Evolutionary conservation across 2,113 vertebrate species (phyloP).

Genomic region (Bettongia penicillata): DNA sequence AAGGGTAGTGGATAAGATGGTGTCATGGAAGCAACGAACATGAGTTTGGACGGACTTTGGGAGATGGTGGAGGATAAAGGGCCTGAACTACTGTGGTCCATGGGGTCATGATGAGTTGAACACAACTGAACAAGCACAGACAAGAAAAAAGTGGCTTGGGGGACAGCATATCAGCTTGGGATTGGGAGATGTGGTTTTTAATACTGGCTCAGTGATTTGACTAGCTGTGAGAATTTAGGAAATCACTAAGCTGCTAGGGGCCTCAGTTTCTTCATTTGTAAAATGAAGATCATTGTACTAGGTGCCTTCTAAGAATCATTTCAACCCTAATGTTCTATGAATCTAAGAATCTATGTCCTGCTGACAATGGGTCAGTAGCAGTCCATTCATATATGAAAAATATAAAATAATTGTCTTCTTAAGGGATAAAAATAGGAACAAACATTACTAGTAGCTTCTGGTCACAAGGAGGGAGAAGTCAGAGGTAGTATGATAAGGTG

Average conservation of each 20-base stretch:
- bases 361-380: background rate
- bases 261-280: background rate
- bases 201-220: background rate
- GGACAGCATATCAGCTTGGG: too few relatives aligned
- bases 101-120: background rate
- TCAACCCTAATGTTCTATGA: background rate
- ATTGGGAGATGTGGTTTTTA: too few relatives aligned
- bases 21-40: background rate
- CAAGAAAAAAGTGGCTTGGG: background rate
- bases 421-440: background rate
- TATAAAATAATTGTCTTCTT: slow-evolving; percentile 26
- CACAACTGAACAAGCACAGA: background rate
- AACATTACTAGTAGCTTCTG: slow-evolving; percentile 1
- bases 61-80: background rate
- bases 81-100: background rate
- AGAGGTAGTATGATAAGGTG: background rate
- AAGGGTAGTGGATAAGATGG: background rate
- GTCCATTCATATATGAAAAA: slow-evolving; percentile 8
- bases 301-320: background rate
- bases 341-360: background rate
- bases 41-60: background rate
- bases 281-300: background rate
- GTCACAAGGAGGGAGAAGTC: background rate
- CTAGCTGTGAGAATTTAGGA: background rate
- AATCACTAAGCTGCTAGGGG: background rate